Percentiles rank a stretch among this genome's conserved stretches.
phyloP scores from a whole-genome alignment of 2,888 invertebrate genomes.

The Cataglyphis altisquamis region DNA sequence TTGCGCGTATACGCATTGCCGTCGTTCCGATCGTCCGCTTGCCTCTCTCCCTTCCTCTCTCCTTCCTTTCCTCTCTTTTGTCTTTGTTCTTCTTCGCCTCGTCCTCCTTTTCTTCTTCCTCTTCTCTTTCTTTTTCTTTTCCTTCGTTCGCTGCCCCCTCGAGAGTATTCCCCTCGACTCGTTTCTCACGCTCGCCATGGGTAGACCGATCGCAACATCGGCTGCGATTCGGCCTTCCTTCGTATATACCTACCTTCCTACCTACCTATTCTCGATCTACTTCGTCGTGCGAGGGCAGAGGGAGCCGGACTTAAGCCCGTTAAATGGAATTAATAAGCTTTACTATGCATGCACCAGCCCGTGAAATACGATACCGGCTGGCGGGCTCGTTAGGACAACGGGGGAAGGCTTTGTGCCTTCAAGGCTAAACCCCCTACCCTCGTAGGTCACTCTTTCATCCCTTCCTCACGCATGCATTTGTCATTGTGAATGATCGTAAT shows the following conservation, averaged over 20 bases:
- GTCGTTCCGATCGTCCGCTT: slow-evolving; percentile 28
- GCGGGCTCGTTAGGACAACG: slow-evolving; percentile 79
- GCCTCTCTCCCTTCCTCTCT: slow-evolving; percentile 31
- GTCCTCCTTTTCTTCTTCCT: slow-evolving; percentile 36
- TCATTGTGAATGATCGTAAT: slow-evolving; percentile 48
- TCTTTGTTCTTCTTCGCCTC: slow-evolving; percentile 23
- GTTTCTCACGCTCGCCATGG: slow-evolving; percentile 79
- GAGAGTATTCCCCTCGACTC: slow-evolving; percentile 70
- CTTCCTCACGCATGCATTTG: slow-evolving; percentile 16
- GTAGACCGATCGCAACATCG: slow-evolving; percentile 75
- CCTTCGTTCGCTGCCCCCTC: slow-evolving; percentile 63
- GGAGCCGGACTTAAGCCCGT: slow-evolving; percentile 81
- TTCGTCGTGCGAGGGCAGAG: slow-evolving; percentile 65
- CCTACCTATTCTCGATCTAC: slow-evolving; percentile 78
- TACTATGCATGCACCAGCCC: slow-evolving; percentile 83
- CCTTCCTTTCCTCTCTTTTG: slow-evolving; percentile 54
- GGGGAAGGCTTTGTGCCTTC: slow-evolving; percentile 80
- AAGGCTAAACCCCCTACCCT: slow-evolving; percentile 71
- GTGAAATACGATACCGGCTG: slow-evolving; percentile 84
- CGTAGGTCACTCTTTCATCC: slow-evolving; percentile 27
- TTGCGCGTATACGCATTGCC: slow-evolving; percentile 62
- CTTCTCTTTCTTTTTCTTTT: slow-evolving; percentile 58
- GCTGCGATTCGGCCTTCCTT: slow-evolving; percentile 70
- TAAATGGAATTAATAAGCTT: slow-evolving; percentile 85
- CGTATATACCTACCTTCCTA: slow-evolving; percentile 72